Percentiles rank a stretch among this genome's conserved stretches.
phyloP scores from a whole-genome alignment of 2,113 vertebrate genomes.

The Thalassoma bifasciatum region DNA sequence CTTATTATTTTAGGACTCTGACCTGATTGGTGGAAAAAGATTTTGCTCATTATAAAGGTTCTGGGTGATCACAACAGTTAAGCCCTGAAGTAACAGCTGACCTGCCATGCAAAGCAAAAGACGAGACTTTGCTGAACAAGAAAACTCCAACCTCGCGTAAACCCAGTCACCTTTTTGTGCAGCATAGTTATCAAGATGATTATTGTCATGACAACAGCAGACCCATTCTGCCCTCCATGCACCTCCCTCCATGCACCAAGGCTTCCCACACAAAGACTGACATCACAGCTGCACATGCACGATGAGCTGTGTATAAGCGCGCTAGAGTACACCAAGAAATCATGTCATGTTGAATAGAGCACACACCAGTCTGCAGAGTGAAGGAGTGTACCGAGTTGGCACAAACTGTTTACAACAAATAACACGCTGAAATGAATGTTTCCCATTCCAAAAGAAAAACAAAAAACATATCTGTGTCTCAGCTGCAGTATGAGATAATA shows the following conservation, averaged over 20 bases:
- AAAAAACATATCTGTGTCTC: background rate
- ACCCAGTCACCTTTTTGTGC: conserved; percentile 31
- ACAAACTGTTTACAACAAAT: conserved; percentile 5
- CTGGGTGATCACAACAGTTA: conserved; percentile 67
- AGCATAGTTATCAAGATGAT: conserved; percentile 57
- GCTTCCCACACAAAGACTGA: conserved; percentile 78
- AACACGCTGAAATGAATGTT: conserved; percentile 25
- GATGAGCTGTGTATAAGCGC: conserved; percentile 57
- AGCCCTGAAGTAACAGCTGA: conserved; percentile 36
- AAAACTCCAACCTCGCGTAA: conserved; percentile 43
- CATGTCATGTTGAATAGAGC: conserved; percentile 34
- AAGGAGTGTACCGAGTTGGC: background rate
- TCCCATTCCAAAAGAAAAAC: conserved; percentile 2
- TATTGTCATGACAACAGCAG: conserved; percentile 78
- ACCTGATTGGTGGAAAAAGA: conserved; percentile 99
- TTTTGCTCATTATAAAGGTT: conserved; percentile 88
- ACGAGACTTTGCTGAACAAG: conserved; percentile 48
- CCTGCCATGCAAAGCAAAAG: conserved; percentile 79
- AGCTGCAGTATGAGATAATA: background rate
- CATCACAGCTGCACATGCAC: conserved; percentile 76
- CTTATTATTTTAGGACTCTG: conserved; percentile 99
- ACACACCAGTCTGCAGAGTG: conserved; percentile 14
- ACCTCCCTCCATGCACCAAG: conserved; percentile 77
- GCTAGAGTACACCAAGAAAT: conserved; percentile 54
- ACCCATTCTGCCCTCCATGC: conserved; percentile 73